These are phyloP conservation scores for Meda fulgida DNA, from an alignment of 2,797 vertebrate species.

Conservation along the genomic window DNA sequence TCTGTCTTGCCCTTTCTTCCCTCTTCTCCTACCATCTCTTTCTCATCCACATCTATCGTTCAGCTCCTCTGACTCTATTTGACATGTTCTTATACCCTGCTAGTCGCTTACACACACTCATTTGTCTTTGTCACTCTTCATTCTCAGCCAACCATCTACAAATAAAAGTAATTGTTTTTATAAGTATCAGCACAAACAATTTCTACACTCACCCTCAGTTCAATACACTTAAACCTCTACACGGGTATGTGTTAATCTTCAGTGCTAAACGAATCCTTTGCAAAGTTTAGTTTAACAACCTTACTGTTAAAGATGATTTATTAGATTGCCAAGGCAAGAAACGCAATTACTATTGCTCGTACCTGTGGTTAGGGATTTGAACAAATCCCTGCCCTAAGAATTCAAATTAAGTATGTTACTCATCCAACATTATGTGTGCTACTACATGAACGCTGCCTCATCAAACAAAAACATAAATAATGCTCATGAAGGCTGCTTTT, in stretches of 20 bases:
- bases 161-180: background rate
- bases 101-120: slow-evolving; percentile 12
- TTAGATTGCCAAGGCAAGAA: background rate
- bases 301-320: slow-evolving; percentile 9
- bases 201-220: background rate
- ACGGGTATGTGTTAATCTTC: background rate
- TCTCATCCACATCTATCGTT: slow-evolving; percentile 31
- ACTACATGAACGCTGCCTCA: background rate
- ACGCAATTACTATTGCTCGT: background rate
- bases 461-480: background rate
- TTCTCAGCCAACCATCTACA: slow-evolving; percentile 1
- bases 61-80: slow-evolving; percentile 27
- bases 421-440: background rate
- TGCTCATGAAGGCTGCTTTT: background rate
- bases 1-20: slow-evolving; percentile 16
- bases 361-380: background rate
- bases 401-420: slow-evolving; percentile 9
- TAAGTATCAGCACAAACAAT: background rate
- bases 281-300: background rate
- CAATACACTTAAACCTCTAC: background rate
- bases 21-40: slow-evolving; percentile 18
- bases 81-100: slow-evolving; percentile 26
- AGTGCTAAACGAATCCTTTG: slow-evolving; percentile 5
- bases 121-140: slow-evolving; percentile 1
- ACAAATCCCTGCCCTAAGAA: background rate